Evolutionary conservation across 2,888 invertebrate genomes (phyloP).

Genomic region (Tenthredo distinguenda): DNA sequence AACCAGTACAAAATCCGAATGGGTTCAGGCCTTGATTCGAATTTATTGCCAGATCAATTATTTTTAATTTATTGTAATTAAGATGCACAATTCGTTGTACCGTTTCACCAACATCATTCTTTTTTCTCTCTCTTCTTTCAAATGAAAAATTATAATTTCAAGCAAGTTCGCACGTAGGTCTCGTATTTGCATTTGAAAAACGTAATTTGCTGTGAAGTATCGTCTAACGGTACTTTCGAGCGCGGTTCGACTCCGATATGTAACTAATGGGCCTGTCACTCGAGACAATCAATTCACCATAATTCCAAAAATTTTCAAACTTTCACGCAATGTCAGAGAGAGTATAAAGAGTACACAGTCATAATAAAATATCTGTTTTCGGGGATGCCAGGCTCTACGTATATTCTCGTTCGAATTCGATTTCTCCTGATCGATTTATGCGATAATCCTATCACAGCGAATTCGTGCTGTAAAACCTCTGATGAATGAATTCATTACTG

Average conservation of each 20-base stretch:
- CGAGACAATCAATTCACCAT: no score
- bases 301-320: no score
- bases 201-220: not conserved
- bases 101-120: not conserved
- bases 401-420: no score
- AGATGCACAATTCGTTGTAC: not conserved
- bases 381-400: no score
- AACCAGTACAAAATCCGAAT: not conserved
- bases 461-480: not conserved
- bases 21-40: not conserved
- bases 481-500: not conserved
- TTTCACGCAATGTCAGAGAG: no score
- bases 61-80: not conserved
- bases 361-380: no score
- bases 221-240: conserved; percentile 3
- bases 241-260: not conserved
- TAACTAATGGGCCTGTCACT: not conserved
- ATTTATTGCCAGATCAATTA: not conserved
- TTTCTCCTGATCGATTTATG: no score
- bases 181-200: conserved; percentile 22
- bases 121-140: not conserved
- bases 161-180: not conserved
- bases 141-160: not conserved
- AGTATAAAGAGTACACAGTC: no score
- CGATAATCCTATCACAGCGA: not conserved